These are phyloP conservation scores for Amorpha juglandis DNA, from an alignment of 2,888 invertebrate genomes.

Conservation along the genomic window DNA sequence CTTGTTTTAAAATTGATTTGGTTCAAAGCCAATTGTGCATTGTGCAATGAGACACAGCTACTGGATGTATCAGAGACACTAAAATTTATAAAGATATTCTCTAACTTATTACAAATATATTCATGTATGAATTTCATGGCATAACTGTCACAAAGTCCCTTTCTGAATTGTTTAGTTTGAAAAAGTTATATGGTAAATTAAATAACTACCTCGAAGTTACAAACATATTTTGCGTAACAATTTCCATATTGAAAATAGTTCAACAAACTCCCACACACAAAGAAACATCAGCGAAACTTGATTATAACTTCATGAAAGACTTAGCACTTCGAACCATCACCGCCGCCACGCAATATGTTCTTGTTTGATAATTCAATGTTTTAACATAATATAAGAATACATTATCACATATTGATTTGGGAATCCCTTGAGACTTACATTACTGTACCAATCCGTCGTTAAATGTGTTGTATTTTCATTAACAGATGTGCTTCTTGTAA, in stretches of 20 bases:
- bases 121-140: too few relatives aligned
- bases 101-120: too few relatives aligned
- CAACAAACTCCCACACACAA: neutral
- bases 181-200: neutral
- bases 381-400: slow-evolving; percentile 29
- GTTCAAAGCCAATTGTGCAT: too few relatives aligned
- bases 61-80: too few relatives aligned
- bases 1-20: too few relatives aligned
- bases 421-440: neutral
- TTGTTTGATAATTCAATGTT: slow-evolving; percentile 37
- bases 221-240: neutral
- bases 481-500: too few relatives aligned
- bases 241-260: neutral
- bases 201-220: neutral
- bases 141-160: too few relatives aligned
- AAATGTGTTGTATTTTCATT: neutral
- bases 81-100: too few relatives aligned
- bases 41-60: too few relatives aligned
- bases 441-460: neutral
- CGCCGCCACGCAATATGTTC: slow-evolving; percentile 34
- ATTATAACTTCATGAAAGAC: slow-evolving; percentile 27
- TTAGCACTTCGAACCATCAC: slow-evolving; percentile 28
- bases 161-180: neutral
- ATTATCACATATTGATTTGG: slow-evolving; percentile 22
- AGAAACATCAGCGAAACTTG: slow-evolving; percentile 4